Conservation (phyloP, 2,888 invertebrate genomes). For the Lasioglossum oenotherae region DNA sequence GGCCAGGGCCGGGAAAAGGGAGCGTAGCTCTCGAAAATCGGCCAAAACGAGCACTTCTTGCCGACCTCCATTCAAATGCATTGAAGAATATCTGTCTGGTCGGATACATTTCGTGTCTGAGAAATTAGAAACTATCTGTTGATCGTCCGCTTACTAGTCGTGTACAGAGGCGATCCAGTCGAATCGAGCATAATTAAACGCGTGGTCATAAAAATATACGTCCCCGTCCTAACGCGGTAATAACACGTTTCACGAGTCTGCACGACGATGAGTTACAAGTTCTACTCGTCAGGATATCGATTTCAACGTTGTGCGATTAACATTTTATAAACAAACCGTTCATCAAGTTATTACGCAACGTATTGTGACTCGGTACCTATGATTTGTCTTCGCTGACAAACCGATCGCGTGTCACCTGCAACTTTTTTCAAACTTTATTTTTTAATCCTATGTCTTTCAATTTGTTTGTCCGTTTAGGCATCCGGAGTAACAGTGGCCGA, state of each 20-base stretch:
- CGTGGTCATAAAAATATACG: neutral
- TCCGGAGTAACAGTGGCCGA: slow-evolving; percentile 98
- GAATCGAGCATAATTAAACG: neutral
- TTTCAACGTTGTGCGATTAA: slow-evolving; percentile 57
- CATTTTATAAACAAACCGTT: slow-evolving; percentile 54
- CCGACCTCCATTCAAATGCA: too few species aligned
- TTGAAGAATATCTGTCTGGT: neutral
- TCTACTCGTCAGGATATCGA: slow-evolving; percentile 44
- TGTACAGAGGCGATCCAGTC: neutral
- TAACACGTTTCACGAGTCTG: slow-evolving; percentile 16
- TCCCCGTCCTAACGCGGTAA: neutral
- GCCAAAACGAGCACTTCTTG: too few species aligned
- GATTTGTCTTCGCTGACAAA: slow-evolving; percentile 23
- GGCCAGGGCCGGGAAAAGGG: too few species aligned
- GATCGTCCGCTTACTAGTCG: neutral
- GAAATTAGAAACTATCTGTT: neutral
- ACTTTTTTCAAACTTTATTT: neutral
- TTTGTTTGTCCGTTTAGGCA: slow-evolving; percentile 86
- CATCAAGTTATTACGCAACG: slow-evolving; percentile 57
- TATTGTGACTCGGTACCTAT: slow-evolving; percentile 37
- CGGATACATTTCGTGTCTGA: neutral
- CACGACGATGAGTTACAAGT: slow-evolving; percentile 14
- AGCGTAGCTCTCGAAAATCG: too few species aligned
- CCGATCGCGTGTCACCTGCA: slow-evolving; percentile 2
- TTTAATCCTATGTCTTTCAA: slow-evolving; percentile 3